phyloP scores from a whole-genome alignment of 2,888 invertebrate species.

The Steinernema hermaphroditum region DNA sequence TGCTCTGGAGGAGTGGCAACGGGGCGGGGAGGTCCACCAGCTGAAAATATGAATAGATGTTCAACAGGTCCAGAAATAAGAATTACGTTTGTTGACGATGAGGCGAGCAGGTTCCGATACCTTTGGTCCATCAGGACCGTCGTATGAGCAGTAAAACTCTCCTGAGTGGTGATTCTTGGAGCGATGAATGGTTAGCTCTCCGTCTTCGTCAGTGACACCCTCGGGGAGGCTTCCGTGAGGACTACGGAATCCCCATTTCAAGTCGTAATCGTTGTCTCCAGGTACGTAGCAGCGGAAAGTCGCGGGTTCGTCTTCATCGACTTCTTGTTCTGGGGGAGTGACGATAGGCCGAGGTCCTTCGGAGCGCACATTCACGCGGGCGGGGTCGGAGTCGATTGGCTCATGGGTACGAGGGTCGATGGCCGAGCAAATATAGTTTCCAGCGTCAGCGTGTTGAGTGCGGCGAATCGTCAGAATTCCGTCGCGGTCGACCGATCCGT shows the following conservation, averaged over 20 bases:
- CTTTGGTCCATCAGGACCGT: constrained; percentile 6
- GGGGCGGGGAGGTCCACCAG: constrained; percentile 54
- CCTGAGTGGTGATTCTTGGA: constrained; percentile 10
- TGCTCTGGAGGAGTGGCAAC: constrained; percentile 61
- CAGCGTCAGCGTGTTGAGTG: constrained; percentile 54
- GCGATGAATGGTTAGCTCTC: constrained; percentile 14
- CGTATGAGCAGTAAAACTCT: constrained; percentile 6
- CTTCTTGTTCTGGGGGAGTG: constrained; percentile 73
- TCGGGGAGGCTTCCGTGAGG: constrained; percentile 4
- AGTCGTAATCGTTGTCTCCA: constrained; percentile 4
- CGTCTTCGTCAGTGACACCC: constrained; percentile 21
- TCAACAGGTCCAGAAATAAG: too few species aligned
- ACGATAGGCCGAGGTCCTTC: constrained; percentile 57
- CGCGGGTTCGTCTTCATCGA: constrained; percentile 74
- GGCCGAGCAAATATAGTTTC: constrained; percentile 63
- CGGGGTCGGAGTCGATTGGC: constrained; percentile 57
- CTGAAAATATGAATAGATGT: constrained; percentile 4
- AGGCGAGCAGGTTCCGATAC: constrained; percentile 39
- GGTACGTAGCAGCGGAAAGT: constrained; percentile 75
- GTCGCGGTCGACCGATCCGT: constrained; percentile 41
- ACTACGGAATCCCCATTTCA: constrained; percentile 18
- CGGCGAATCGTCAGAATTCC: constrained; percentile 43
- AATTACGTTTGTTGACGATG: constrained; percentile 33
- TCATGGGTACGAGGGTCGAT: constrained; percentile 49
- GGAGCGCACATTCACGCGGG: constrained; percentile 52